Base-by-base conservation (phyloP, 2,797 vertebrate species). In the Scolopax rusticola region DNA sequence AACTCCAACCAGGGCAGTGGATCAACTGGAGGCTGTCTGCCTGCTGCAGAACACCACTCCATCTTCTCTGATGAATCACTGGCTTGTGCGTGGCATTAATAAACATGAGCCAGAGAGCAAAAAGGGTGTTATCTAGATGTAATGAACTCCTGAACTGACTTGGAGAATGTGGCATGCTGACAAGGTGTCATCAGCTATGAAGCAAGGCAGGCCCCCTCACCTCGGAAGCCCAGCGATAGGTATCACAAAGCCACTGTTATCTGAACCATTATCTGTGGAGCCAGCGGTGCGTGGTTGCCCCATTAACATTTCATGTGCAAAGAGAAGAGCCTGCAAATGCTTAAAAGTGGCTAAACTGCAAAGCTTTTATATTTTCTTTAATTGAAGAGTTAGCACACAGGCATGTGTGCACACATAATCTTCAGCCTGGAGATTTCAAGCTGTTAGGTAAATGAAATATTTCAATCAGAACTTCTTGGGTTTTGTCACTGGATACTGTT, bases 71-170 rank as follows among this genome's bases (percentile, higher is more conserved):
- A 77, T 93, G 97, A 90, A 94, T 95, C 91, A 91, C 76, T 2
- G 2, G 57, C 12, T 96, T 84, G 30, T 47, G 45, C 32, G 3
- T 23, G 20, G 81, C 84, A 95, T 96, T 97, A 93, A 97, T 97
- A 97, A 97, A 97, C 94, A 97, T 94, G 74, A 94, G 76, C 50
- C 67, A 65, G 80, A 70, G 93, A 95, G 88, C 70, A 93, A 76
- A 87, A 86, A 69, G 50, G 79, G 38, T 87, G 40, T 87, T 92
- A 81, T 69, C 87, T 93, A 81, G 76, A 93, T 93, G 91, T 95
- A 94, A 96, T 97, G 94, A 98, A 95, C 96, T 97, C 94, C 83
- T 89, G 82, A 96, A 97, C 91, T 68, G 86, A 89, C 93, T n/a
- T 81, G 11, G 69, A 91, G 87, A 89, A 89, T 4, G 32, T 94